Base-by-base conservation (phyloP, 2,888 invertebrate species). In the Drosophila antonietae region DNA sequence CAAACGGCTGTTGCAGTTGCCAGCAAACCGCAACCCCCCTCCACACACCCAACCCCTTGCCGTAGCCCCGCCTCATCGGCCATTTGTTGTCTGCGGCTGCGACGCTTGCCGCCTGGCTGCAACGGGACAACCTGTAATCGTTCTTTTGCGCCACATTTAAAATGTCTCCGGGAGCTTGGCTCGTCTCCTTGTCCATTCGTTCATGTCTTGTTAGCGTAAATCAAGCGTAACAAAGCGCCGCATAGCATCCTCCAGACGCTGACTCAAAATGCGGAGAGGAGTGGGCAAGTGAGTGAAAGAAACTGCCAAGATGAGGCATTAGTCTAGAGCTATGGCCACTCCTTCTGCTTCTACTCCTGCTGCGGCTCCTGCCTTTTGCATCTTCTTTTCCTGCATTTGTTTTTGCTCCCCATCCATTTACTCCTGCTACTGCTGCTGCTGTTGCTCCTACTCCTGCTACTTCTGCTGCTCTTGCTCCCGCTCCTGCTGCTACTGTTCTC, bases 161-260 rank as follows among this genome's bases (percentile, higher is more conserved):
- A 84, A 86, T 87, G 86, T 86, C 89, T 86, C 85, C 88, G 87
- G 80, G 80, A 81, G 73, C 80, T 72, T 51, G 52, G 62, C 64
- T 46, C 61, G 39, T 72, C 74, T 60, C 70, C 64, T 68, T 83
- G 89, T 87, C 86, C 89, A 89, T 87, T 88, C 88, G 89, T 89
- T 89, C 75, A 88, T 85, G 89, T 88, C 86, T 87, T 86, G 86
- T 86, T 89, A 89, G 81, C 90, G 86, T 86, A 86, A 86, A 86
- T 86, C 86, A 86, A 86, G 86, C 90, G 90, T 79, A 88, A 87
- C 88, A 87, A 86, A 87, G 89, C 86, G 80, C 68, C 75, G 73
- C 85, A 76, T 61, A 18, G 68, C 84, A 70, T 69, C 73, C 72
- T 64, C 61, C 67, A 68, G 78, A 43, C 46, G 37, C 37, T 20